A percentile compares a stretch with the other conserved stretches of the same genome.
These are phyloP conservation scores for Dermochelys coriacea DNA, from an alignment of 2,797 vertebrate species.

Conservation along the genomic window DNA sequence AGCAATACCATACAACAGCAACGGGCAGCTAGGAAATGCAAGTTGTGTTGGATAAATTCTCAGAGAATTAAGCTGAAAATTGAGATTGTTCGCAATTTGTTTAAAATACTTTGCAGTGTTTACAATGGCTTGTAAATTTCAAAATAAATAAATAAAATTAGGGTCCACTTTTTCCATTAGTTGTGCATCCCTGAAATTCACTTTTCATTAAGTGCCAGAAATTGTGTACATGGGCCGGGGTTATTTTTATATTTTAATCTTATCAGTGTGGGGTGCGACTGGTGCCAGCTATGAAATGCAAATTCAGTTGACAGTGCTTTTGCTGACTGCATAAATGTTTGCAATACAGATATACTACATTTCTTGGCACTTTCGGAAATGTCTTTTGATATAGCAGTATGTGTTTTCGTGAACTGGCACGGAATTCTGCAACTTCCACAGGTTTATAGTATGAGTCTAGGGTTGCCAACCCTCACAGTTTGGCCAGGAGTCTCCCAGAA, in stretches of 20 bases:
- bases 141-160: neutral
- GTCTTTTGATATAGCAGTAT: neutral
- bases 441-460: neutral
- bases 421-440: neutral
- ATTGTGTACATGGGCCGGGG: neutral
- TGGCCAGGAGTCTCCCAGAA: too few species aligned
- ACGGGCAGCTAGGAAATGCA: neutral
- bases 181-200: neutral
- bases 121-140: constrained; percentile 2
- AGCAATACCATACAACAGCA: neutral
- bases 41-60: neutral
- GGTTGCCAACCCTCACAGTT: too few species aligned
- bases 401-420: neutral
- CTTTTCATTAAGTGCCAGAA: neutral
- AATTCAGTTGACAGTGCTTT: neutral
- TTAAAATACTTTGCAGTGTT: neutral
- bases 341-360: neutral
- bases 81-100: neutral
- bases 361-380: neutral
- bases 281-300: neutral
- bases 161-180: neutral
- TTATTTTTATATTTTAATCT: neutral
- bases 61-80: neutral
- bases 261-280: fast-evolving
- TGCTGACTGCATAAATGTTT: neutral